Evolutionary conservation across 2,797 vertebrate genomes (phyloP).

Genomic region (Gambelia wislizenii): DNA sequence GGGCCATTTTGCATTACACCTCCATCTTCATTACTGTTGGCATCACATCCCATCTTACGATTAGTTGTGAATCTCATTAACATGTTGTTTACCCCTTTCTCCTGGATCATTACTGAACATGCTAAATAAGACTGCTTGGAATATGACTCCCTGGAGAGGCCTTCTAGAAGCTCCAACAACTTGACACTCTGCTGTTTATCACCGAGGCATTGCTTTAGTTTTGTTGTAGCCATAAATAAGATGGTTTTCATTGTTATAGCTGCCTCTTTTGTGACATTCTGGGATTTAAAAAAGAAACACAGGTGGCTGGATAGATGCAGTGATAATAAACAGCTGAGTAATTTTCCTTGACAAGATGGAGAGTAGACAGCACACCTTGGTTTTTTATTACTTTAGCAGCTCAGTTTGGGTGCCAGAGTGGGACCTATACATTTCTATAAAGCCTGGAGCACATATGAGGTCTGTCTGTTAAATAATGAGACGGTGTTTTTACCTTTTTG

Average conservation of each 20-base stretch:
- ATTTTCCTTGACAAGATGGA: constrained; percentile 26
- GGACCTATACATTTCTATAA: not conserved
- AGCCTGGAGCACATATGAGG: too few species aligned
- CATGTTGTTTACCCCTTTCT: constrained; percentile 7
- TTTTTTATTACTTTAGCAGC: constrained; percentile 10
- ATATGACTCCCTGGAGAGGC: not conserved
- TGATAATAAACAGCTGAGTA: constrained; percentile 1
- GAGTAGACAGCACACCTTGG: constrained; percentile 18
- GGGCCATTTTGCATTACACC: constrained; percentile 10
- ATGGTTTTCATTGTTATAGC: not conserved
- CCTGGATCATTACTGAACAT: constrained; percentile 15
- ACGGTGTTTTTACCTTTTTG: too few species aligned
- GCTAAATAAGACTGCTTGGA: constrained; percentile 6
- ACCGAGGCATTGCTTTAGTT: not conserved
- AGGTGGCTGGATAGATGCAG: not conserved
- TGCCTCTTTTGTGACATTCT: not conserved
- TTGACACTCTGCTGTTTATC: not conserved
- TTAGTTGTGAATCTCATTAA: not conserved
- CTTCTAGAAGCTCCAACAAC: not conserved
- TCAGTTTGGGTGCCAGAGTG: not conserved
- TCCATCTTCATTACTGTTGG: not conserved
- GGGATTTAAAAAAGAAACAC: not conserved
- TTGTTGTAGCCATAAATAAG: constrained; percentile 17
- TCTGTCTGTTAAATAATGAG: too few species aligned
- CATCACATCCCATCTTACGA: not conserved